Evolutionary conservation across 2,888 invertebrate species (phyloP).

Genomic region (Noctuana brunneofusca): DNA sequence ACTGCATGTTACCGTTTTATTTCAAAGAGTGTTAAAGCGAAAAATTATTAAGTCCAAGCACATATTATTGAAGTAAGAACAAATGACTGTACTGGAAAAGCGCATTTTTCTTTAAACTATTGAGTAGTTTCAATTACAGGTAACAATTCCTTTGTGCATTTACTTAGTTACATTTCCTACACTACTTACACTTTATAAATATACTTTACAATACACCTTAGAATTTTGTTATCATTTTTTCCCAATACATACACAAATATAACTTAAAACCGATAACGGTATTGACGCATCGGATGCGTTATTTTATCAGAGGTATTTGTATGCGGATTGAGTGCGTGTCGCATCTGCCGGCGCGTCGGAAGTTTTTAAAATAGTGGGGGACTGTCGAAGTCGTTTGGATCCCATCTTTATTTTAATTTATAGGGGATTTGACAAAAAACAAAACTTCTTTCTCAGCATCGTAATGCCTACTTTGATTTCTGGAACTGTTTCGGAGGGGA

Average conservation of each 20-base stretch:
- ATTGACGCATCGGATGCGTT: slow-evolving; percentile 48
- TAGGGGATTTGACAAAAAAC: slow-evolving; percentile 29
- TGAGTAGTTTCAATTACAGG: too few species aligned
- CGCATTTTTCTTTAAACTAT: too few species aligned
- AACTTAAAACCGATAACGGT: slow-evolving; percentile 2
- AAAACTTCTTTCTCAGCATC: slow-evolving; percentile 16
- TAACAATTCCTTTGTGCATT: too few species aligned
- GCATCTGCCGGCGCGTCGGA: slow-evolving; percentile 65
- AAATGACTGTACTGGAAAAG: too few species aligned
- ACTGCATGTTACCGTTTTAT: too few species aligned
- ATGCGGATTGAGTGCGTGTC: slow-evolving; percentile 66
- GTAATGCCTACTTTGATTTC: slow-evolving; percentile 22
- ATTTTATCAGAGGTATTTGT: slow-evolving; percentile 69
- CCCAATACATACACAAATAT: background rate
- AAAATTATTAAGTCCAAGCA: too few species aligned
- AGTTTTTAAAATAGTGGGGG: slow-evolving; percentile 68
- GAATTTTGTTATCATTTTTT: background rate
- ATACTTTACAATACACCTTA: background rate
- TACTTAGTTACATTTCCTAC: background rate
- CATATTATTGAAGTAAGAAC: too few species aligned
- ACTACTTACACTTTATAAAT: background rate
- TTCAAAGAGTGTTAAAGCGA: too few species aligned
- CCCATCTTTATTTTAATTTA: slow-evolving; percentile 32
- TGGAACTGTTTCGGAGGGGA: slow-evolving; percentile 18
- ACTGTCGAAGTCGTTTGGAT: slow-evolving; percentile 48